phyloP scores from a whole-genome alignment of 2,888 invertebrate genomes.

The Oxytorus armatus region DNA sequence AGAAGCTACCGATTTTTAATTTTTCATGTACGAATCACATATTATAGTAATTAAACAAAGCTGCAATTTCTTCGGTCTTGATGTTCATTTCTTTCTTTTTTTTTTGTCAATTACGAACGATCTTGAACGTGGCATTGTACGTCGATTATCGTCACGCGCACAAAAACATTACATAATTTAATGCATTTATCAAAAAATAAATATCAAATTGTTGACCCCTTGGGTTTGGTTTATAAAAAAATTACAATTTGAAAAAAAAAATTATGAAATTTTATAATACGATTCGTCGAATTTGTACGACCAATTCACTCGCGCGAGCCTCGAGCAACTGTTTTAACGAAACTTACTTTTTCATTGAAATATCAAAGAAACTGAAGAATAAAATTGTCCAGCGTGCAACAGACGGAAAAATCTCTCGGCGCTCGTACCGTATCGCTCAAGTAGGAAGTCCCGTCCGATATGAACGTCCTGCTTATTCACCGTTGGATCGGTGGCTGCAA shows the following conservation, averaged over 20 bases:
- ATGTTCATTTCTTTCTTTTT: neutral
- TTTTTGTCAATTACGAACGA: conserved; percentile 3
- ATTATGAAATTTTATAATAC: neutral
- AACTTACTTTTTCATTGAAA: conserved; percentile 38
- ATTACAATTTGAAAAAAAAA: neutral
- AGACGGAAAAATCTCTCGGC: conserved; percentile 60
- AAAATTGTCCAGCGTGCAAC: conserved; percentile 65
- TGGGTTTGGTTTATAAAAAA: too few species aligned
- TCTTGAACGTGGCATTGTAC: conserved; percentile 16
- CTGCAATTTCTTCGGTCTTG: conserved; percentile 35
- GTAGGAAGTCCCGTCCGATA: conserved; percentile 83
- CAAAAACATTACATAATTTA: neutral
- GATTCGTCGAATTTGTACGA: neutral
- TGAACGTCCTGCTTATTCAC: conserved; percentile 83
- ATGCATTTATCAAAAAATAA: too few species aligned
- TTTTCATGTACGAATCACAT: neutral
- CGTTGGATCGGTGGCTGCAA: conserved; percentile 65
- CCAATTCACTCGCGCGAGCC: conserved; percentile 29
- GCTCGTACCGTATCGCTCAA: conserved; percentile 77
- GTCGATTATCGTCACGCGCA: neutral
- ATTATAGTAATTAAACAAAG: conserved; percentile 25
- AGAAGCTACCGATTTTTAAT: conserved; percentile 73
- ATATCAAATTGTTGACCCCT: too few species aligned
- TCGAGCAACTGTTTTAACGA: conserved; percentile 72
- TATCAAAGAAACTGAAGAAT: conserved; percentile 68